Evolutionary conservation across 2,797 vertebrate genomes (phyloP).

Genomic region (Clarias fuscus): DNA sequence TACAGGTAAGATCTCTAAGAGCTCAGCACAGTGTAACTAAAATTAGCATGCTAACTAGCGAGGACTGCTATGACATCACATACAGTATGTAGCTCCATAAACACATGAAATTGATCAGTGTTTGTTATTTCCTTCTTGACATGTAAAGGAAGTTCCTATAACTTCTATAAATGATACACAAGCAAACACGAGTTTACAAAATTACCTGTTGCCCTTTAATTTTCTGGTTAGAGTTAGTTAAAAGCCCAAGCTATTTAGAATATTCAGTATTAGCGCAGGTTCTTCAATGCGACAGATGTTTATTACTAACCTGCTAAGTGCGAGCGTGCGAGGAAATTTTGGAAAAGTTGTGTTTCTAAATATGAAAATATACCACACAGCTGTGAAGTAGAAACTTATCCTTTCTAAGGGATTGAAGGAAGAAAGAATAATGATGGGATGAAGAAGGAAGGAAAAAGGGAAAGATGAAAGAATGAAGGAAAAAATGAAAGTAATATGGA

Average conservation of each 20-base stretch:
- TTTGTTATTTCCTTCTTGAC: not conserved
- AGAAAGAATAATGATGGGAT: too few species aligned
- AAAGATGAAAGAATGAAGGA: too few species aligned
- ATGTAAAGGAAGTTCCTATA: not conserved
- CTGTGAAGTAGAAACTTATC: too few species aligned
- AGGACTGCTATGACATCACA: not conserved
- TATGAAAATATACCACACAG: too few species aligned
- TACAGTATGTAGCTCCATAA: not conserved
- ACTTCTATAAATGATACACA: not conserved
- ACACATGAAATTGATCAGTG: not conserved
- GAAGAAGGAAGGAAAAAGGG: too few species aligned
- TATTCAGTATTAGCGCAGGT: not conserved
- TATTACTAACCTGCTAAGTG: not conserved
- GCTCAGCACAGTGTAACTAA: not conserved
- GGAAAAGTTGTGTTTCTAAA: not conserved
- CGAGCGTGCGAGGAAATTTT: not conserved
- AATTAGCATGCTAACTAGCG: too few species aligned
- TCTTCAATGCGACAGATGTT: not conserved
- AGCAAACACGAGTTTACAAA: not conserved
- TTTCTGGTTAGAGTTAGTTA: not conserved
- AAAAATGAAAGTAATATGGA: too few species aligned
- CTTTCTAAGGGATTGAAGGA: too few species aligned
- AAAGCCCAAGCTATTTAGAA: not conserved
- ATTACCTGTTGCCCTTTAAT: not conserved
- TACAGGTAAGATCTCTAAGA: too few species aligned